These are phyloP conservation scores for Drymodes brunneopygia DNA, from an alignment of 2,113 vertebrate genomes.

Conservation along the genomic window DNA sequence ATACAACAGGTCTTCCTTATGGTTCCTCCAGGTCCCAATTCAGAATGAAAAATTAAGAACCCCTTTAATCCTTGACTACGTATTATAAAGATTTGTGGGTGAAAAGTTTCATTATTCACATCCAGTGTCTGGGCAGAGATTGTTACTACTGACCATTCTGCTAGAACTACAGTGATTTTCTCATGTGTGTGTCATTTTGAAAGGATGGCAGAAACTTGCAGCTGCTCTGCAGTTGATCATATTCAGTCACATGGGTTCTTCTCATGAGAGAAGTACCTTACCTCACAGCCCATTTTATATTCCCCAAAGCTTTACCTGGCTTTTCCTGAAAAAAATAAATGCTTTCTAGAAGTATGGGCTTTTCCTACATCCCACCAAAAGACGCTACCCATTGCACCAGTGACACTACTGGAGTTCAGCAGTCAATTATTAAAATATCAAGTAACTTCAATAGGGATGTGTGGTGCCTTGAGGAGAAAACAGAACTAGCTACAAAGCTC, in stretches of 20 bases:
- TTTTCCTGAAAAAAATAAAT: background rate
- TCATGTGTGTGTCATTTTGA: background rate
- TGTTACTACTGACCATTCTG: background rate
- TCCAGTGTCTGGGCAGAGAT: background rate
- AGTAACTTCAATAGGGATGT: accelerated
- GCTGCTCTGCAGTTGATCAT: background rate
- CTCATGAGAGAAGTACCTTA: background rate
- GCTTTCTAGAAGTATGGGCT: background rate
- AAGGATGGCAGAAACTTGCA: background rate
- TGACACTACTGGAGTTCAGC: accelerated
- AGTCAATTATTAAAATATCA: background rate
- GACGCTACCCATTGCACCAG: background rate
- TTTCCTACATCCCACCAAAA: background rate
- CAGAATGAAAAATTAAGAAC: background rate
- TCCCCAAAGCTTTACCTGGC: background rate
- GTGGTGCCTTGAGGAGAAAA: background rate
- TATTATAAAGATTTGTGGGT: background rate
- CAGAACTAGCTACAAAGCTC: background rate
- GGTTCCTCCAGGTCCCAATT: background rate
- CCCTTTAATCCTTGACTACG: background rate
- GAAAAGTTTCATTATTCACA: background rate
- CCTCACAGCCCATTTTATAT: background rate
- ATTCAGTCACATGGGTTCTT: background rate
- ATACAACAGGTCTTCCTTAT: background rate
- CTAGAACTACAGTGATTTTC: background rate